Base-by-base conservation (phyloP, 2,888 invertebrate genomes). In the Chydorus sphaericus region DNA sequence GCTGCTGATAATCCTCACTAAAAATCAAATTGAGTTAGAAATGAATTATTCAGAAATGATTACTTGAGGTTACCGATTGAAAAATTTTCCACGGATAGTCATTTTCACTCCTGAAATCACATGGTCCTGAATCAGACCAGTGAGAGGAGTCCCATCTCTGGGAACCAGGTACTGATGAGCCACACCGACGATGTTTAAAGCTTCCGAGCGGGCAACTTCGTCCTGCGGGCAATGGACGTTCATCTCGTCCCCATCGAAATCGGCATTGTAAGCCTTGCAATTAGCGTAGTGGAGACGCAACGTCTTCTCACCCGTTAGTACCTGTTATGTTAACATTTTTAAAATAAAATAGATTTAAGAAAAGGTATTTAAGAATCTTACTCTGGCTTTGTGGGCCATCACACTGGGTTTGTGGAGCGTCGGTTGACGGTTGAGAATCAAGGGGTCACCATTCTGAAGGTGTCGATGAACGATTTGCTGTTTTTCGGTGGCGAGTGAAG, bases 181-280 rank as follows among this genome's bases (percentile, higher is more conserved):
- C 14, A 55, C 55, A 26, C 33, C 55, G 4, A 33, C 73, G 54
- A 97, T 78, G 65, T 83, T 81, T 61, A 87, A 84, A 2, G 87
- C 93, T 74, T 98, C 98, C 63, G 92, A 83, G 60, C 93, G 78
- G 0, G 88, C 89, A 3, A 92, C 72, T 71, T 94, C 89, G 67
- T 84, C 89, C 71, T 99, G 98, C 1, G 94, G 92, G 66, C 92
- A 90, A 73, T 99, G 98, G 0, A 89, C 90, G 70, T 98, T 99
- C 94, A 99, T 96, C 77, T 99, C 98, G 68, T 99, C 98, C 55
- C 98, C 98, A 70, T 99, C 98, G 74, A 99, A 99, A 78, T 99
- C 98, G 53, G 98, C 97, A 69, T 99, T 99, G 72, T 98, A 99
- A 0, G 96, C 85, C 70, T 98, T 98, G 68, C 98, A 98, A 67